Evolutionary conservation across 2,797 vertebrate species (phyloP).

Genomic region (Amphiprion clarkii): DNA sequence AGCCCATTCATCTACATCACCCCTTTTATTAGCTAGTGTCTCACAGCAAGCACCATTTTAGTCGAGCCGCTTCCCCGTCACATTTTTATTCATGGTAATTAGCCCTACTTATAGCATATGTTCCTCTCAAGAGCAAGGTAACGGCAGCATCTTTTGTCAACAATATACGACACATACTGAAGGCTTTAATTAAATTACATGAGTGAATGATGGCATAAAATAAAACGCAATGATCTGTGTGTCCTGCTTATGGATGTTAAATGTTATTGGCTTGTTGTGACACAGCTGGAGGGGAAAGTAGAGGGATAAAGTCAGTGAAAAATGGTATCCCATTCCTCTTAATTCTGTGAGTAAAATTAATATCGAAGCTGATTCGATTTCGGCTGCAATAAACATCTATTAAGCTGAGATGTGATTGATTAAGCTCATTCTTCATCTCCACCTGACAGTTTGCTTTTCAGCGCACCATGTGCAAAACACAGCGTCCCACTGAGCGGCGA

Average conservation of each 20-base stretch:
- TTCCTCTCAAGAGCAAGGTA: conserved; percentile 1
- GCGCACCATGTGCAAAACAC: conserved; percentile 20
- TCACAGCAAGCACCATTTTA: conserved; percentile 30
- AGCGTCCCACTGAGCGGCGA: conserved; percentile 10
- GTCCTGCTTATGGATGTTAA: neutral
- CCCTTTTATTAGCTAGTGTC: conserved; percentile 34
- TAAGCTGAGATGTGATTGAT: conserved; percentile 56
- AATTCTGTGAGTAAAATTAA: conserved; percentile 64
- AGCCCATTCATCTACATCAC: conserved; percentile 49
- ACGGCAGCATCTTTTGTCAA: neutral
- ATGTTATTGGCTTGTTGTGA: conserved; percentile 12
- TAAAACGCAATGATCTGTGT: neutral
- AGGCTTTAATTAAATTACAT: neutral
- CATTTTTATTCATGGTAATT: conserved; percentile 44
- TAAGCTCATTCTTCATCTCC: conserved; percentile 68
- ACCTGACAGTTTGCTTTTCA: conserved; percentile 20
- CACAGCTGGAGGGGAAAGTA: conserved; percentile 20
- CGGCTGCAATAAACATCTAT: conserved; percentile 64
- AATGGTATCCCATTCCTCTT: conserved; percentile 32
- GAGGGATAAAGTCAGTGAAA: conserved; percentile 18
- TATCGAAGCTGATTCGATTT: conserved; percentile 68
- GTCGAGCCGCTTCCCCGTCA: conserved; percentile 26
- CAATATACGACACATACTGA: neutral
- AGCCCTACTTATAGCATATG: neutral
- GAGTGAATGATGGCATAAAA: neutral